These are phyloP conservation scores for Prosopocoilus inquinatus DNA, from an alignment of 2,888 invertebrate genomes.

Conservation along the genomic window DNA sequence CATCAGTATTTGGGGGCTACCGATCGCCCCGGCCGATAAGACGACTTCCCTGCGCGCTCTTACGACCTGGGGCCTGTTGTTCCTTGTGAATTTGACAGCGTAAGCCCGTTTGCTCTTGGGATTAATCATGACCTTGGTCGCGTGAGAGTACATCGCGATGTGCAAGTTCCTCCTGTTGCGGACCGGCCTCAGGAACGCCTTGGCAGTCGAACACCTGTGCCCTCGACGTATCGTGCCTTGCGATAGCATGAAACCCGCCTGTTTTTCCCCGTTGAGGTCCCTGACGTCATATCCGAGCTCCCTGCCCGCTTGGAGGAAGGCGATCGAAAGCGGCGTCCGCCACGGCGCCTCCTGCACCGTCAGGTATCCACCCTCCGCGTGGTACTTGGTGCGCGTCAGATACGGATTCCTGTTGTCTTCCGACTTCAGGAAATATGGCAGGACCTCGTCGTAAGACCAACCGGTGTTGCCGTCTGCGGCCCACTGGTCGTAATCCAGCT, in stretches of 20 bases:
- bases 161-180: conserved; percentile 76
- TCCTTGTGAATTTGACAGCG: conserved; percentile 71
- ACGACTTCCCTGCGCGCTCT: conserved; percentile 79
- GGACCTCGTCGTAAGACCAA: conserved; percentile 80
- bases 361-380: conserved; percentile 74
- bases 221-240: conserved; percentile 78
- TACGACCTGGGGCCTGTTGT: conserved; percentile 64
- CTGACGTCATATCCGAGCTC: conserved; percentile 74
- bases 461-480: conserved; percentile 78
- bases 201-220: conserved; percentile 82
- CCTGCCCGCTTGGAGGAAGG: conserved; percentile 77
- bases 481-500: conserved; percentile 86
- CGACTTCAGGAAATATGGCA: conserved; percentile 83
- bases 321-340: conserved; percentile 77
- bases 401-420: conserved; percentile 88
- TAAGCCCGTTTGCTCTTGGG: conserved; percentile 66
- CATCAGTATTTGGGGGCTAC: conserved; percentile 88
- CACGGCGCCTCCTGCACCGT: conserved; percentile 85
- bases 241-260: conserved; percentile 84
- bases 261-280: conserved; percentile 79
- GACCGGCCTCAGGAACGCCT: conserved; percentile 81
- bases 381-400: conserved; percentile 70
- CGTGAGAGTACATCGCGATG: conserved; percentile 75
- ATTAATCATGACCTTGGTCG: conserved; percentile 65
- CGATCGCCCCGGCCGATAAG: conserved; percentile 83